Evolutionary conservation across 2,113 vertebrate genomes (phyloP), one percentile per base, ranked within the genome.

Genomic region (Microcebus murinus): DNA sequence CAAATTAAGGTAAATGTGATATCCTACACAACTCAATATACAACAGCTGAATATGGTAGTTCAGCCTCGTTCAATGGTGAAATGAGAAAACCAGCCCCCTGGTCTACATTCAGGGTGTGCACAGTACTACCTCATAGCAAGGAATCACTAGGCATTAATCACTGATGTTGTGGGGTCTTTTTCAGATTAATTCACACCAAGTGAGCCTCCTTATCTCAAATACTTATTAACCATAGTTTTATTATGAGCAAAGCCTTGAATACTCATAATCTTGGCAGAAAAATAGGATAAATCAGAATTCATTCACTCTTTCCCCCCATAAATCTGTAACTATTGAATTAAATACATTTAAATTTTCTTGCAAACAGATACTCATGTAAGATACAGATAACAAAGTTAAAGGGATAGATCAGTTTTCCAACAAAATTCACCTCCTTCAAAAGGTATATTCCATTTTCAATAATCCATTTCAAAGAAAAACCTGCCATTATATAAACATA

Each of bases 61-160:
- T 80, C 91, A 90, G 94, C 92, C 74, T 95, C 42, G 87, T 25
- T 90, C 17, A 90, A 98, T 97, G 96, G 96, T 11, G 25, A 97
- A 96, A 93, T 97, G 87, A 96, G 94, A 87, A 92, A 89, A 68
- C 27, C 83, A 95, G 94, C 96, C 55, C n/a, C 21, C 6, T 45
- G 8, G 4, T 50, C 21, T 48, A 76, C 9, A 3, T 74, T 61
- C 70, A 79, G 50, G 2, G 11, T 61, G 25, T 31, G 14, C 11
- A 55, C 23, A 29, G 27, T 79, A 50, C 20, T 88, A 73, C 36
- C 80, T 92, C 39, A 87, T 80, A 36, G 36, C 48, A 94, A 94
- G 39, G 8, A 98, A 77, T 96, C 91, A 68, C 8, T 36, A 70
- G 52, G 23, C 42, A 50, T 36, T 12, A 82, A 14, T 29, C 48